These are phyloP conservation scores for Myxocyprinus asiaticus DNA, from an alignment of 2,113 vertebrate genomes.

Conservation along the genomic window DNA sequence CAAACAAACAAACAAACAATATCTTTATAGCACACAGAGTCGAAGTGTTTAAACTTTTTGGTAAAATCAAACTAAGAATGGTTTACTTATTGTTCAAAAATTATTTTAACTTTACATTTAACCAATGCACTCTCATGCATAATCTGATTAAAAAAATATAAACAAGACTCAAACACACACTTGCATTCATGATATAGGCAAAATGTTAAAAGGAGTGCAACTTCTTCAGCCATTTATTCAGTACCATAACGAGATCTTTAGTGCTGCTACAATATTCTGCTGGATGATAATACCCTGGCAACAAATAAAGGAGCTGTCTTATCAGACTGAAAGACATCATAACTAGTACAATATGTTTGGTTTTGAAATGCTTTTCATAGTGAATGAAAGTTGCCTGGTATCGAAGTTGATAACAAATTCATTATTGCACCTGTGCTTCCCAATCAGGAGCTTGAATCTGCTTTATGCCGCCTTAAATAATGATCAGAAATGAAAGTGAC, in stretches of 20 bases:
- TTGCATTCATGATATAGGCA: not conserved
- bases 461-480: slow-evolving; percentile 4
- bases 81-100: too few relatives aligned
- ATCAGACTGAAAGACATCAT: slow-evolving; percentile 9
- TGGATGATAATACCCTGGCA: slow-evolving; percentile 4
- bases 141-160: not conserved
- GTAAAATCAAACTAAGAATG: too few relatives aligned
- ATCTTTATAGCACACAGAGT: too few relatives aligned
- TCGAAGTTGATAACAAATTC: slow-evolving; percentile 10
- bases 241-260: slow-evolving; percentile 9
- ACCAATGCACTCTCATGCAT: not conserved
- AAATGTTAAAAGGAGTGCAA: slow-evolving; percentile 6
- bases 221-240: slow-evolving; percentile 8
- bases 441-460: slow-evolving; percentile 1
- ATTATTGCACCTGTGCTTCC: slow-evolving; percentile 29
- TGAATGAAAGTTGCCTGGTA: slow-evolving; percentile 36
- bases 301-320: slow-evolving; percentile 9
- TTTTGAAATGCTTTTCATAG: slow-evolving; percentile 16
- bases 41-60: too few relatives aligned
- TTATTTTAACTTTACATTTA: too few relatives aligned
- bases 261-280: not conserved
- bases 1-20: too few relatives aligned
- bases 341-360: slow-evolving; percentile 22
- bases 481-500: slow-evolving; percentile 1
- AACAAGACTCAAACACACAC: slow-evolving; percentile 1